Base-by-base conservation (phyloP, 2,888 invertebrate genomes). In the Drosophila melanosoma region DNA sequence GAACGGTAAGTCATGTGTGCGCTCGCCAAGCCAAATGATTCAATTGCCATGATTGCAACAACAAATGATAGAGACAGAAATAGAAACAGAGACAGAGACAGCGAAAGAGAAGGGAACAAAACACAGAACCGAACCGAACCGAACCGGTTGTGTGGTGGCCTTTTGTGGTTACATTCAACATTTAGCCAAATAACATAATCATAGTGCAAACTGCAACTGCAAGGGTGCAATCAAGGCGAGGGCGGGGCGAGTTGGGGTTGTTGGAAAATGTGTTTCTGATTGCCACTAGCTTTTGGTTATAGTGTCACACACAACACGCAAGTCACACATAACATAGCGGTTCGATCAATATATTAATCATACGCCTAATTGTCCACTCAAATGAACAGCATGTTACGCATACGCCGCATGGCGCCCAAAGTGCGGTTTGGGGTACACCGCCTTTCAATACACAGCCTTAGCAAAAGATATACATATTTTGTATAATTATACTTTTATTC, bases 341-440 rank as follows among this genome's bases (percentile, higher is more conserved):
- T 33, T 20, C 70, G 60, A 75, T 80, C 71, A 68, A 75, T 79
- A 79, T 74, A 74, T 79, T 74, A 68, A 71, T 62, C 69, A 77
- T 70, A 65, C 70, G 66, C 63, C 64, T 70, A 70, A 75, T 79
- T 70, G 77, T 61, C 20, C 60, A 61, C 48, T 70, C 75, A 61
- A 58, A 11, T 36, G 32, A 49, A 45, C 58, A 40, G 40, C 52
- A 77, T 40, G 23, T 61, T 63, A 42, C 61, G 62, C 36, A 77
- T 66, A 65, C 79, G 74, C 62, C 60, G 59, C 62, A 53, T 70
- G 38, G 40, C 36, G 15, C 42, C 11, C 26, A 20, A 15, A 53
- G 12, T 38, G 56, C n/a, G 29, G 26, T 20, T 1, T 15, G n/a
- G 29, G 29, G 29, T 29, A 29, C 5, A 29, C 29, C 29, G 29